These are phyloP conservation scores for Pteropus rufus DNA, from an alignment of 2,797 vertebrate genomes.

Conservation along the genomic window DNA sequence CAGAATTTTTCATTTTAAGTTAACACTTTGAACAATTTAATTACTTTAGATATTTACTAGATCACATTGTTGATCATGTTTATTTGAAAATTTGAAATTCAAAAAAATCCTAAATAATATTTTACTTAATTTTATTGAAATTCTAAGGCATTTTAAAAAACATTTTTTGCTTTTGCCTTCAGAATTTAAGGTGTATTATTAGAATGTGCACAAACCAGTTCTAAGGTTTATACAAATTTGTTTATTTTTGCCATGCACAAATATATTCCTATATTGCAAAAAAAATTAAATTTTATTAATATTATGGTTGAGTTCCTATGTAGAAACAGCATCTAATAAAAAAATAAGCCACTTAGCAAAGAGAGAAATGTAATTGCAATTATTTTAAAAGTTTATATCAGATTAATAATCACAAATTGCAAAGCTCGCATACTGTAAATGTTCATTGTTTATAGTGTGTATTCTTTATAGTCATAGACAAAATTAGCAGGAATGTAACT, in stretches of 20 bases:
- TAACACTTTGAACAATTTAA: background rate
- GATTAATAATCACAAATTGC: background rate
- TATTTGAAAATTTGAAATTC: conserved; percentile 3
- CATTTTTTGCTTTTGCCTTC: background rate
- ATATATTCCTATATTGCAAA: conserved; percentile 20
- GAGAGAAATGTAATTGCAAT: background rate
- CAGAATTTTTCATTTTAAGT: conserved; percentile 43
- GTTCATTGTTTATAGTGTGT: background rate
- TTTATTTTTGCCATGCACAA: conserved; percentile 26
- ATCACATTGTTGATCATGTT: background rate
- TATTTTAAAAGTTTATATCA: background rate
- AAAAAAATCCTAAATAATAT: background rate
- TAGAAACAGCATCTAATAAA: conserved; percentile 62
- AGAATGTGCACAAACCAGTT: background rate
- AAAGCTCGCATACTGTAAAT: background rate
- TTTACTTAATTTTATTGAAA: background rate
- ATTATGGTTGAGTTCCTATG: conserved; percentile 45
- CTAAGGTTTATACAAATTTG: background rate
- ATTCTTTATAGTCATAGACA: background rate
- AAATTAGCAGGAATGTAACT: background rate
- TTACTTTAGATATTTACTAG: conserved; percentile 50
- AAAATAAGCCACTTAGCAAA: conserved; percentile 45
- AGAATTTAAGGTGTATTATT: background rate
- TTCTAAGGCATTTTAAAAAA: background rate
- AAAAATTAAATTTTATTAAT: conserved; percentile 51